Evolutionary conservation across 2,113 vertebrate genomes (phyloP), one percentile per base, ranked within the genome.

Genomic region (Thunnus maccoyii): DNA sequence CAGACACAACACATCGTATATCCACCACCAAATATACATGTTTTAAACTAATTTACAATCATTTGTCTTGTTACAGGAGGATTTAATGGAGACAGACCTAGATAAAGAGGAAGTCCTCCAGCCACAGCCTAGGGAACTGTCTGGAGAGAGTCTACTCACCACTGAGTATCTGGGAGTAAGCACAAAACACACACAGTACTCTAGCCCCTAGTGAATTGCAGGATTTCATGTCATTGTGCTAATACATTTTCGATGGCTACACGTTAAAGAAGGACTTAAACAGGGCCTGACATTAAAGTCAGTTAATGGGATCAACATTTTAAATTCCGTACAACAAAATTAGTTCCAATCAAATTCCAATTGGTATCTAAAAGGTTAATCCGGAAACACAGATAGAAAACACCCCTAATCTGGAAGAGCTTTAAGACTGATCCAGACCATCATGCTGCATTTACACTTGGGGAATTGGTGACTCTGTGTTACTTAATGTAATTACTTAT

Each of bases 91-190:
- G 71, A 92, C 95, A 0, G 96, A 98, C 61, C 89, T 98, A 72
- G 97, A 99, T 91, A 96, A 96, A 90, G 96, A 97, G 4, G 98
- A 99, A 74, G 85, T 96, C 69, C 92, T 99, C 44, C 95, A 97
- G 0, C 96, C 97, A 27, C 96, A 97, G 68, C 90, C 95, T 2
- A 95, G 97, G 36, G 98, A 99, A 25, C 96, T 99, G 61, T 94
- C 94, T 2, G 98, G 98, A 32, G 98, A 99, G 93, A 96, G 96
- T 72, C 95, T 99, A 60, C 96, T 99, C 76, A 99, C 97, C 52
- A 97, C 97, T 0, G 97, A 99, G 81, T 99, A 99, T 86, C 88
- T 99, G 62, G 98, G 98, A 64, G 98, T 99, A 93, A 94, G 97
- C 91, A 11, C n/a, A 22, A 30, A 27, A 78, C 20, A 64, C 64